phyloP scores from a whole-genome alignment of 2,113 vertebrate genomes.

The Pteronura brasiliensis region DNA sequence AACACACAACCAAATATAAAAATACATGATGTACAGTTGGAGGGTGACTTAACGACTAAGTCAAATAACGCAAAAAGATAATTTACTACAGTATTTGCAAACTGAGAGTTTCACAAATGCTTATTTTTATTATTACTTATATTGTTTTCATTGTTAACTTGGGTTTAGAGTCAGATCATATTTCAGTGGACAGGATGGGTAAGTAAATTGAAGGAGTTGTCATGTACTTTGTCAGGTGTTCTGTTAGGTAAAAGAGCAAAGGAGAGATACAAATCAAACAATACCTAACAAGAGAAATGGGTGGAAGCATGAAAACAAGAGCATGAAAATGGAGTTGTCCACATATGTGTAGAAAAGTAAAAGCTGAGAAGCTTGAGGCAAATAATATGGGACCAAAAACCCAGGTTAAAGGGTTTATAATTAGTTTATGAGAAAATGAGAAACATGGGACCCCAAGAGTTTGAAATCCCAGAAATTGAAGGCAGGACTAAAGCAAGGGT shows the following conservation, averaged over 20 bases:
- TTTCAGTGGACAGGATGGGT: neutral
- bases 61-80: neutral
- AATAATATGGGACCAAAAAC: rapidly evolving
- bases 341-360: neutral
- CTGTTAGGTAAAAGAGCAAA: neutral
- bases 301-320: rapidly evolving
- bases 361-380: neutral
- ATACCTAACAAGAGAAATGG: neutral
- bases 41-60: neutral
- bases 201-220: neutral
- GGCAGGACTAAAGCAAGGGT: neutral
- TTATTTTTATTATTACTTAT: neutral
- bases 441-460: neutral
- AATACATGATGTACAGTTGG: neutral
- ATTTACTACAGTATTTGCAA: neutral
- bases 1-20: neutral
- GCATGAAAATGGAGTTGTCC: neutral
- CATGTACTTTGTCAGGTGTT: neutral
- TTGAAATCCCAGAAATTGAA: neutral
- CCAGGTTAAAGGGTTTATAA: neutral
- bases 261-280: neutral
- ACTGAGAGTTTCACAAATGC: neutral
- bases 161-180: neutral
- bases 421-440: neutral
- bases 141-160: neutral